Percentiles rank a stretch among this genome's conserved stretches.
Evolutionary conservation across 2,888 invertebrate genomes (phyloP).

Genomic region (Cabera pusaria): DNA sequence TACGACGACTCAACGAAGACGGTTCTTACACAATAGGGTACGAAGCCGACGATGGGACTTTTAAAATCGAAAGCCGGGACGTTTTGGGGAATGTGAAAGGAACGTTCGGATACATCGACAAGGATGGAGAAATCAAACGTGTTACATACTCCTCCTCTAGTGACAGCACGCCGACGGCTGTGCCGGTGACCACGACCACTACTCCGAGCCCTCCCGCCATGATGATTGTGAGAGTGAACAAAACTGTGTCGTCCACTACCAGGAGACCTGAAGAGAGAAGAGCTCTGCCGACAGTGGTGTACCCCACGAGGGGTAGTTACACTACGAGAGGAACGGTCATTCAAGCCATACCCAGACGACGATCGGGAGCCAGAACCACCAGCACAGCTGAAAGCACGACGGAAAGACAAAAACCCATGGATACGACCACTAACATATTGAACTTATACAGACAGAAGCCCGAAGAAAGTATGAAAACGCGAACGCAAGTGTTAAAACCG

Average conservation of each 20-base stretch:
- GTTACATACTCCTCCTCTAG: slow-evolving; percentile 87
- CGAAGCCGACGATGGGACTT: slow-evolving; percentile 93
- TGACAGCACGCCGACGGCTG: slow-evolving; percentile 72
- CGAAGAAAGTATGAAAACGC: slow-evolving; percentile 53
- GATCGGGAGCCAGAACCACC: slow-evolving; percentile 64
- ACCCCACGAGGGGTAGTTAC: slow-evolving; percentile 79
- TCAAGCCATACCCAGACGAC: slow-evolving; percentile 85
- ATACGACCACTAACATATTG: slow-evolving; percentile 61
- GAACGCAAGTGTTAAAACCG: slow-evolving; percentile 66
- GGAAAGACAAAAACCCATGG: slow-evolving; percentile 52
- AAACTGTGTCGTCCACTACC: slow-evolving; percentile 79
- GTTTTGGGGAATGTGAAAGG: slow-evolving; percentile 91
- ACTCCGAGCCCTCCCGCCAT: slow-evolving; percentile 67
- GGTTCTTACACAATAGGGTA: slow-evolving; percentile 94
- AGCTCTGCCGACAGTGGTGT: slow-evolving; percentile 73
- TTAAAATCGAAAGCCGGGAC: slow-evolving; percentile 92
- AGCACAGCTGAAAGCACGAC: slow-evolving; percentile 54
- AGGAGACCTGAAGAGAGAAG: slow-evolving; percentile 49
- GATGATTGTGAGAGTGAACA: slow-evolving; percentile 78
- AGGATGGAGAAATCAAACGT: slow-evolving; percentile 89
- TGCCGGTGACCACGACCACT: slow-evolving; percentile 58
- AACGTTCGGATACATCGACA: slow-evolving; percentile 91
- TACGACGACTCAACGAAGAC: slow-evolving; percentile 91
- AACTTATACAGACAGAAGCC: slow-evolving; percentile 61
- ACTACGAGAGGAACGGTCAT: slow-evolving; percentile 85